Base-by-base conservation (phyloP, 2,888 invertebrate genomes). In the Agriopis aurantiaria region DNA sequence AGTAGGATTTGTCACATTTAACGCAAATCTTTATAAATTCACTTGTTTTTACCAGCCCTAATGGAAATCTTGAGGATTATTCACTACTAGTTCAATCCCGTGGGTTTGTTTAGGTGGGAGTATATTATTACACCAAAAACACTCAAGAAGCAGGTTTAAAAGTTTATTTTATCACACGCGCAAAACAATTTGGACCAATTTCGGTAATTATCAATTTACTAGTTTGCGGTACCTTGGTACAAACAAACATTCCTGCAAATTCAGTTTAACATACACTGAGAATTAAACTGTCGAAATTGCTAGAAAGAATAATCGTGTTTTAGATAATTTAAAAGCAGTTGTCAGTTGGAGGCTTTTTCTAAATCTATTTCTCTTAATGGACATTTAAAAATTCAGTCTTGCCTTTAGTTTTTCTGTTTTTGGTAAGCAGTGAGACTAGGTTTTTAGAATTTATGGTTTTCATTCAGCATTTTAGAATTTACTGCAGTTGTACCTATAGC, bases 41-140 rank as follows among this genome's bases (percentile, higher is more conserved):
- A 33, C 58, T 69, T 68, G 56, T 74, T 60, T 69, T 75, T 70
- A 63, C 49, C 60, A 60, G 8, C 46, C 41, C 57, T 71, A 75
- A 73, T 75, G 73, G 73, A 71, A 70, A 57, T 60, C 61, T 68
- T 65, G 46, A 51, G 55, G 43, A 17, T 61, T 43, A 17, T 6
- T 23, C 6, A 11, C 10, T 0, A 61, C 52, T 52, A 43, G 52
- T 12, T 17, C 12, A 7, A 17, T 11, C 7, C 4, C 23, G 51
- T 52, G 52, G 41, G 2, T 52, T 52, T 17, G 52, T 23, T 12
- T 17, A 41, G n/a, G n/a, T n/a, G 23, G 10, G 2, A 5, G 11
- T 10, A 12, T 4, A 53, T 51, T 14, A 6, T 17, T 51, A 49
- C n/a, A 49, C 6, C 7, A n/a, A 49, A 49, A 8, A 14, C 11